Evolutionary conservation across 2,113 vertebrate genomes (phyloP), one percentile per base, ranked within the genome.

Genomic region (Furnarius figulus): DNA sequence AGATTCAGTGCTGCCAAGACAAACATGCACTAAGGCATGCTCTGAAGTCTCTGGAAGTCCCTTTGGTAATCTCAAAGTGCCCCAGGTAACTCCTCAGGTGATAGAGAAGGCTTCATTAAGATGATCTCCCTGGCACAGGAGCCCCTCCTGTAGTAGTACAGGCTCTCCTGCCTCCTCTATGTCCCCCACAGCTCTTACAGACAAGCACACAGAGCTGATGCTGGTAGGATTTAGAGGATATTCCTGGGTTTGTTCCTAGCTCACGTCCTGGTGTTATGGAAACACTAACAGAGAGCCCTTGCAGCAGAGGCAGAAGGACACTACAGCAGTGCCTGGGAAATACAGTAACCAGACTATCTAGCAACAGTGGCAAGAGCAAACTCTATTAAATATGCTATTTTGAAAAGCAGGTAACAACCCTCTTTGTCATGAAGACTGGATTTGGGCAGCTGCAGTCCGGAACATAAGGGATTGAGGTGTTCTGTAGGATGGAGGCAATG

Each of bases 181-280:
- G 0, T 52, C n/a, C 53, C 84, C 52, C 50, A 28, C n/a, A 70
- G 84, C 61, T 65, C 73, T 30, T 12, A 4, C 17, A 40, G 59
- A 31, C 53, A 68, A 77, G 42, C 40, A 50, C 30, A 10, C 14
- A 28, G 39, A n/a, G 28, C 22, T 76, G n/a, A 21, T 5, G 18
- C 19, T 58, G 44, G 55, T 25, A 56, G 46, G 23, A 61, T 13
- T 40, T 18, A 13, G 4, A 40, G 55, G 75, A 35, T 21, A 30
- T 12, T 22, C 59, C 42, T 4, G 0, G 9, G 3, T 22, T 68
- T 65, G 50, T 49, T 66, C 56, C 75, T 44, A 23, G n/a, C n/a
- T 79, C 30, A 18, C 10, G 8, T 82, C 30, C 30, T 1, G 1
- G 27, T 9, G 14, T 12, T 17, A 18, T 0, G 1, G 27, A 27